phyloP scores from a whole-genome alignment of 2,888 invertebrate species.

The Theodoxus fluviatilis region DNA sequence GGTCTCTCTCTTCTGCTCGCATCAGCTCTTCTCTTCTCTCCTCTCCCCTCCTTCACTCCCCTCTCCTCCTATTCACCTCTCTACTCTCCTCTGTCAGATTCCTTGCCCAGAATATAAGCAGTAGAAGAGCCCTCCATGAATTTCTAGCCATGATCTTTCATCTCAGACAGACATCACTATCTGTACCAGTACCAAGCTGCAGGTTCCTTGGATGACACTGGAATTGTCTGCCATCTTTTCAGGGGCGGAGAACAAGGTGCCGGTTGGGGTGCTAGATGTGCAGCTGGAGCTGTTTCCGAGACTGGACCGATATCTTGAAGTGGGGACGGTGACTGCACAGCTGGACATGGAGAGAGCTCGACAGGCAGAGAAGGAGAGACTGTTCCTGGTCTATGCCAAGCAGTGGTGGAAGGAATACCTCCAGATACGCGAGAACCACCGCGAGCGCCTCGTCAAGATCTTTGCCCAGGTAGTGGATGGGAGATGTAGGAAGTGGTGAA shows the following conservation, averaged over 20 bases:
- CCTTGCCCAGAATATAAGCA: neutral
- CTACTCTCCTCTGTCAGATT: too few relatives aligned
- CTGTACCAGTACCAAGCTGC: neutral
- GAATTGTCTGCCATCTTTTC: slow-evolving; percentile 3
- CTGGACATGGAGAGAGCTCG: slow-evolving; percentile 56
- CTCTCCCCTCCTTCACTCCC: too few relatives aligned
- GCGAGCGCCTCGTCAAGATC: slow-evolving; percentile 64
- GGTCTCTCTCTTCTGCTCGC: too few relatives aligned
- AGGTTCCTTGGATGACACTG: neutral
- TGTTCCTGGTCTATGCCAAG: slow-evolving; percentile 66
- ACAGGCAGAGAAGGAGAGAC: slow-evolving; percentile 62
- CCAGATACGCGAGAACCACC: slow-evolving; percentile 59
- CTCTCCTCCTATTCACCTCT: too few relatives aligned
- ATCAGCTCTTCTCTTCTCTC: too few relatives aligned
- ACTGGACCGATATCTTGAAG: slow-evolving; percentile 43
- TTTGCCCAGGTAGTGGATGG: slow-evolving; percentile 65
- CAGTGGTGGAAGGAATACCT: slow-evolving; percentile 67
- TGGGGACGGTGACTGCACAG: slow-evolving; percentile 58
- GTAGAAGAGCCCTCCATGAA: neutral
- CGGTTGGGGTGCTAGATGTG: slow-evolving; percentile 62
- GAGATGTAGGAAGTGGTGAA: too few relatives aligned
- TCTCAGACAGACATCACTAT: neutral
- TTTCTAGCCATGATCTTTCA: neutral
- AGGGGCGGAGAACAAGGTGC: slow-evolving; percentile 61
- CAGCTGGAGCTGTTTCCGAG: slow-evolving; percentile 61